Evolutionary conservation across 2,113 vertebrate genomes (phyloP).

Genomic region (Mionectes macconnelli): DNA sequence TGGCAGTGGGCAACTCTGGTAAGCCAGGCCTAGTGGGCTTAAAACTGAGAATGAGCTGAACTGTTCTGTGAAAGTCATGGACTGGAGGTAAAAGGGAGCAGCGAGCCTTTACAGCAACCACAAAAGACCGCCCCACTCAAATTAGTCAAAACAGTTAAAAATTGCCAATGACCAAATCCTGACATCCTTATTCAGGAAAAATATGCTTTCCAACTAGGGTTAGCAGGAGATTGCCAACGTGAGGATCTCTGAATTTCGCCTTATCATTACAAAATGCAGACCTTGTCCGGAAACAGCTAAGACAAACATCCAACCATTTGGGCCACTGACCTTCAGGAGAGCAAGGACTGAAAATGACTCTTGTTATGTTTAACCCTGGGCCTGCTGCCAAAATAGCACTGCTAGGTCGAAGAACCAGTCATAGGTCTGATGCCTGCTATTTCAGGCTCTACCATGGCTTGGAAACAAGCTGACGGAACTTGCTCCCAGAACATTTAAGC

Average conservation of each 20-base stretch:
- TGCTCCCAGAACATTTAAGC: conserved; percentile 18
- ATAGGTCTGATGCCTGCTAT: conserved; percentile 41
- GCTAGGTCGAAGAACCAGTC: conserved; percentile 20
- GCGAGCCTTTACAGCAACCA: neutral
- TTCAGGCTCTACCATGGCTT: conserved; percentile 32
- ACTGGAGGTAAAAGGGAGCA: neutral
- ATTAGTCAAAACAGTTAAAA: neutral
- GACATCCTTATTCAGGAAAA: neutral
- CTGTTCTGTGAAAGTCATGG: neutral
- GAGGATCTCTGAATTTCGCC: neutral
- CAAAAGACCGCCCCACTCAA: neutral
- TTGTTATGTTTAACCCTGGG: conserved; percentile 66
- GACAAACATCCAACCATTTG: conserved; percentile 60
- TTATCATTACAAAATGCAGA: conserved; percentile 54
- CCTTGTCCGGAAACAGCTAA: conserved; percentile 34
- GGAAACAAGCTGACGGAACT: conserved; percentile 31
- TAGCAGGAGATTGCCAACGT: neutral
- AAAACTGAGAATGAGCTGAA: neutral
- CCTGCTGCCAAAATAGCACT: conserved; percentile 56
- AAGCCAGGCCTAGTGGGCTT: neutral
- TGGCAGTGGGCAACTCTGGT: neutral
- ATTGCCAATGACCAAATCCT: neutral
- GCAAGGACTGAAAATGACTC: conserved; percentile 52
- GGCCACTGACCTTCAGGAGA: conserved; percentile 59
- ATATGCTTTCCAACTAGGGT: neutral